Percentiles rank a stretch among this genome's conserved stretches.
phyloP scores from a whole-genome alignment of 1,140 invertebrate genomes.

The Neotoxoptera formosana region DNA sequence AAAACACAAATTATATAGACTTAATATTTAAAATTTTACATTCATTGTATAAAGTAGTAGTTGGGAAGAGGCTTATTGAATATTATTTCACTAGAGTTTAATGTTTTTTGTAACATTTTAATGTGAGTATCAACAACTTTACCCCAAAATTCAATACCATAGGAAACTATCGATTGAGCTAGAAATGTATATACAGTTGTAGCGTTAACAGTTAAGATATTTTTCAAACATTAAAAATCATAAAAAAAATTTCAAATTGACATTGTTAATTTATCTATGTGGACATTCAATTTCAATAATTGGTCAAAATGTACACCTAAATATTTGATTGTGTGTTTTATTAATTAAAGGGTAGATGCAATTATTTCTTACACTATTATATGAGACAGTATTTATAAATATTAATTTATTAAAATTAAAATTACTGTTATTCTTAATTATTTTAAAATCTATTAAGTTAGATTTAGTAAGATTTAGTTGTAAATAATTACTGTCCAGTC shows the following conservation, averaged over 20 bases:
- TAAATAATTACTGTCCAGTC: not conserved
- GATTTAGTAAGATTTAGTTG: not conserved
- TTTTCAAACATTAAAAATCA: not conserved
- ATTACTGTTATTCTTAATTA: not conserved
- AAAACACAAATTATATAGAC: not conserved
- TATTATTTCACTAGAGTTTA: not conserved
- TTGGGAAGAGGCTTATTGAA: not conserved
- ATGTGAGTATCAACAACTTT: too few species aligned
- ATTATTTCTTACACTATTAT: too few species aligned
- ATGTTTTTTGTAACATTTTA: too few species aligned
- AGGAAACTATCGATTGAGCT: too few species aligned
- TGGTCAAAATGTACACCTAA: too few species aligned
- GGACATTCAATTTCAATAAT: too few species aligned
- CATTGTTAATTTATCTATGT: not conserved
- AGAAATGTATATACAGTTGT: too few species aligned
- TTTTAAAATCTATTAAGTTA: not conserved
- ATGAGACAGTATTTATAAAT: not conserved
- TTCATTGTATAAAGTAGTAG: not conserved
- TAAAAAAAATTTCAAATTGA: not conserved
- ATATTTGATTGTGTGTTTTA: too few species aligned
- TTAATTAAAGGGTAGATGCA: too few species aligned
- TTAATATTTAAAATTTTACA: not conserved
- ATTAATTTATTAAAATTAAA: not conserved
- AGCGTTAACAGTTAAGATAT: not conserved
- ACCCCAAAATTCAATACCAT: too few species aligned